Percentiles rank a stretch among this genome's conserved stretches.
Evolutionary conservation across 2,888 invertebrate genomes (phyloP).

Genomic region (Apamea monoglypha): DNA sequence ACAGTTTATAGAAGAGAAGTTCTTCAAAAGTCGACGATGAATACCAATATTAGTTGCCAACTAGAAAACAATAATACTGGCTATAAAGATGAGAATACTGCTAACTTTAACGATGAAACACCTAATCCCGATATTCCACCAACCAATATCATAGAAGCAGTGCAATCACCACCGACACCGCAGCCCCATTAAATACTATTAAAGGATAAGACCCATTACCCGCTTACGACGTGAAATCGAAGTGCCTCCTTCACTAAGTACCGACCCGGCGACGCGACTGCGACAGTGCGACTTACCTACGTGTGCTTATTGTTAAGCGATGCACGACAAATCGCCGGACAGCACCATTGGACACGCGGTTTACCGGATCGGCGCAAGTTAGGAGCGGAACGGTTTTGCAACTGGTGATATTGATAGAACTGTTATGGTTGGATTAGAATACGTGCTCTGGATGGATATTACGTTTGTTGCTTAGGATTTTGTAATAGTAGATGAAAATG

Average conservation of each 20-base stretch:
- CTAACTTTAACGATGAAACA: not conserved
- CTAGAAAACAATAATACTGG: not conserved
- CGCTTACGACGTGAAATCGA: slow-evolving; percentile 63
- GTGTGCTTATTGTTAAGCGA: slow-evolving; percentile 77
- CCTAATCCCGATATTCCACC: not conserved
- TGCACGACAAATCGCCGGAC: slow-evolving; percentile 78
- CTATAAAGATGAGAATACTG: not conserved
- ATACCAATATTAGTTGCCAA: not conserved
- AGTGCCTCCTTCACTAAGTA: slow-evolving; percentile 63
- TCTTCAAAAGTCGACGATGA: not conserved
- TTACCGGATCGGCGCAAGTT: slow-evolving; percentile 69
- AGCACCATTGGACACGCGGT: slow-evolving; percentile 72
- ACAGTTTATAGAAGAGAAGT: no score
- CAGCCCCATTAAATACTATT: slow-evolving; percentile 33
- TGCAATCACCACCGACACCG: slow-evolving; percentile 10
- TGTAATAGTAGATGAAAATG: not conserved
- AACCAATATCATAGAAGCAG: not conserved
- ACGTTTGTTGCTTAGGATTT: slow-evolving; percentile 16
- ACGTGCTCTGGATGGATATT: slow-evolving; percentile 7
- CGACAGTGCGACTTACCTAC: slow-evolving; percentile 68
- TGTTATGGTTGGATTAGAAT: slow-evolving; percentile 30
- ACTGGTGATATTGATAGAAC: slow-evolving; percentile 41
- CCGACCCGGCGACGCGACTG: slow-evolving; percentile 25
- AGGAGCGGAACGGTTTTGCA: slow-evolving; percentile 60
- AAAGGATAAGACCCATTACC: slow-evolving; percentile 47